Percentiles rank a stretch among this genome's conserved stretches.
phyloP scores from a whole-genome alignment of 2,888 invertebrate genomes.

The Tromatobia lineatoria region DNA sequence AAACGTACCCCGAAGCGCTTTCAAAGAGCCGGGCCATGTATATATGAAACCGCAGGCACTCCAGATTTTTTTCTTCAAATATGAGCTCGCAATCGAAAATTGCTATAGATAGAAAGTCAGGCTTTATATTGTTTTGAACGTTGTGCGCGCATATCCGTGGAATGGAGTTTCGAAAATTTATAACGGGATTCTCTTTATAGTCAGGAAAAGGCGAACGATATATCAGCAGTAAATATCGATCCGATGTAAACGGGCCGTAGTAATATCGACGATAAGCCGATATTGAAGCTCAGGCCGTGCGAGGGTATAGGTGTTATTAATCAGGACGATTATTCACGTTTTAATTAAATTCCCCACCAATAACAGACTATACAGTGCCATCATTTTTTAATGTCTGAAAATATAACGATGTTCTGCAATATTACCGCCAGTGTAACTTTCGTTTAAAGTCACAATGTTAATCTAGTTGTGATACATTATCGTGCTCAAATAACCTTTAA shows the following conservation, averaged over 20 bases:
- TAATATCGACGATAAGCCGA: neutral
- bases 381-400: no score
- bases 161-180: neutral
- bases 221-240: neutral
- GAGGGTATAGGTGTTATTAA: neutral
- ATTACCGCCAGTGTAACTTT: no score
- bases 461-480: no score
- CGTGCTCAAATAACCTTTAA: no score
- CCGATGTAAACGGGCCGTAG: neutral
- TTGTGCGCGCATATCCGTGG: neutral
- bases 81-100: conserved; percentile 12
- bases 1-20: conserved; percentile 45
- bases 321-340: neutral
- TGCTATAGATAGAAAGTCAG: neutral
- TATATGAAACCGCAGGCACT: conserved; percentile 1
- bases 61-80: conserved; percentile 19
- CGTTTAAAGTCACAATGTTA: no score
- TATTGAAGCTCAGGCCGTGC: neutral
- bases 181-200: neutral
- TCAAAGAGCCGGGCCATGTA: neutral
- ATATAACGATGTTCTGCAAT: no score
- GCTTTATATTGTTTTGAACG: neutral
- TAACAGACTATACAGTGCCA: no score
- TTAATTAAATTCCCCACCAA: neutral
- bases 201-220: neutral